phyloP scores from a whole-genome alignment of 2,113 vertebrate genomes.

The Phyllostomus discolor region DNA sequence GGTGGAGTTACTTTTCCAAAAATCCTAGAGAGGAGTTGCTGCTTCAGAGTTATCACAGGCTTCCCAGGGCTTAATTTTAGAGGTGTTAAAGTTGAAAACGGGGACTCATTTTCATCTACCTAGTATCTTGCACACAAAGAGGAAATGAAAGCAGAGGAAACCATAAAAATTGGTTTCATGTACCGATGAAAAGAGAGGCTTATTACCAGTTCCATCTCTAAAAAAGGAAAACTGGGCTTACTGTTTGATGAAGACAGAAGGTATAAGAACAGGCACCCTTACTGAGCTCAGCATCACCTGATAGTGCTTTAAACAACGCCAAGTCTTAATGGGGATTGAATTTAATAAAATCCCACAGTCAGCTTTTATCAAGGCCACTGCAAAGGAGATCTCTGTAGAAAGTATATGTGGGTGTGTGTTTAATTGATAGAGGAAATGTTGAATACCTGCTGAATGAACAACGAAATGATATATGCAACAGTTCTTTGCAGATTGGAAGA shows the following conservation, averaged over 20 bases:
- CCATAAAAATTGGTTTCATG: background rate
- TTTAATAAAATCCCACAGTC: slow-evolving; percentile 55
- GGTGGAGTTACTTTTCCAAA: background rate
- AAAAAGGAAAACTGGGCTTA: background rate
- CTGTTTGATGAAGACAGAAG: slow-evolving; percentile 34
- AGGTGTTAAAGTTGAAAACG: background rate
- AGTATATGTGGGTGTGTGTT: background rate
- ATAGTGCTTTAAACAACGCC: slow-evolving; percentile 56
- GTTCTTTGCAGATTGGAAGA: background rate
- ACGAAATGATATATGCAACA: background rate
- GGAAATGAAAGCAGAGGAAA: background rate
- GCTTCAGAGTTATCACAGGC: background rate
- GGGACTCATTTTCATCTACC: slow-evolving; percentile 28
- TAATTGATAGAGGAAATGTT: slow-evolving; percentile 4
- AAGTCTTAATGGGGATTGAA: slow-evolving; percentile 54
- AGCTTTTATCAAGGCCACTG: slow-evolving; percentile 65
- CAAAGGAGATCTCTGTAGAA: slow-evolving; percentile 33
- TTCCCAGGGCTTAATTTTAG: slow-evolving; percentile 38
- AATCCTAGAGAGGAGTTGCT: background rate
- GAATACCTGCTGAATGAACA: background rate
- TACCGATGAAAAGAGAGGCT: background rate
- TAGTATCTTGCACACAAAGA: background rate
- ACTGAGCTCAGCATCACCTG: slow-evolving; percentile 58
- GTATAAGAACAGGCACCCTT: background rate
- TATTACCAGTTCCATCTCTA: background rate